These are phyloP conservation scores for Erpobdella octoculata DNA, from an alignment of 2,888 invertebrate genomes.

Conservation along the genomic window DNA sequence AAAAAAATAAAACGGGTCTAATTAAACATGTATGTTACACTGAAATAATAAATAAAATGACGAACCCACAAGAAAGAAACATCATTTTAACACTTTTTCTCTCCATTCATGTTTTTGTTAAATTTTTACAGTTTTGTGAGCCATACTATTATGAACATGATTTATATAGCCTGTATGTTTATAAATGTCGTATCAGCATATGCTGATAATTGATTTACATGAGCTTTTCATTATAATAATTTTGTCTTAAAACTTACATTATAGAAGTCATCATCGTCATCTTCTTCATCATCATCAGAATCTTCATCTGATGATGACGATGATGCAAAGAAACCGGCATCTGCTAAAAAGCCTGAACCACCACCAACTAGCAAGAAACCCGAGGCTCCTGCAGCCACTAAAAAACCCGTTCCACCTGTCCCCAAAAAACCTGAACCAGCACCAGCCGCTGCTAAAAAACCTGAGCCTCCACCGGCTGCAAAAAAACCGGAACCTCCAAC, in stretches of 20 bases:
- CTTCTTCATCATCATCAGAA: neutral
- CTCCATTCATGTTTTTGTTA: too few species aligned
- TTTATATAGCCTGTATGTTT: too few species aligned
- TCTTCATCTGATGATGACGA: neutral
- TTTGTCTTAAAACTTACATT: neutral
- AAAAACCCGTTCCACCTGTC: neutral
- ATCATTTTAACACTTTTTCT: too few species aligned
- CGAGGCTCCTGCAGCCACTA: neutral
- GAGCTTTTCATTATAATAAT: neutral
- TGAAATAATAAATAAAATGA: too few species aligned
- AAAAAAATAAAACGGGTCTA: too few species aligned
- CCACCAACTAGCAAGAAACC: neutral
- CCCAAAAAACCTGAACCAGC: neutral
- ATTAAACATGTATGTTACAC: too few species aligned
- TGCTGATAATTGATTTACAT: neutral
- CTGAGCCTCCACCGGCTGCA: neutral
- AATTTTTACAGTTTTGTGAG: too few species aligned
- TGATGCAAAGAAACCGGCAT: neutral
- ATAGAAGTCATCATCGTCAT: slow-evolving; percentile 3
- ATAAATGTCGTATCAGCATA: neutral
- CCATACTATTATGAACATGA: too few species aligned
- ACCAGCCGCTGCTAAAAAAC: neutral
- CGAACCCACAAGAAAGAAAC: too few species aligned
- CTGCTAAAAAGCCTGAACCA: neutral
- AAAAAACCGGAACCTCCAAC: neutral